phyloP scores from a whole-genome alignment of 2,113 vertebrate species.

The Gnathonemus longibarbis region DNA sequence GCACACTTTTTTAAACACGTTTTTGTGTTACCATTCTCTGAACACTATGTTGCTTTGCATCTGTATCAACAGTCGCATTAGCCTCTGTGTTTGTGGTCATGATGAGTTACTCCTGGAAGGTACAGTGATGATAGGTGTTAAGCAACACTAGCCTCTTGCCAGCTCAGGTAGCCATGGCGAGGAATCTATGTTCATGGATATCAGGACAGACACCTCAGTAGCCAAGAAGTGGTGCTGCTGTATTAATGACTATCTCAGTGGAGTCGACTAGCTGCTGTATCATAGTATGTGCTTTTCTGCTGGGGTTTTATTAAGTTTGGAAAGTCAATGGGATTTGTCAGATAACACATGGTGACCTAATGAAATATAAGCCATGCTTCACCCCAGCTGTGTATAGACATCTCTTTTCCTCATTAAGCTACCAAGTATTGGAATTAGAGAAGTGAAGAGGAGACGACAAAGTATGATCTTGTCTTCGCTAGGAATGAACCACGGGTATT shows the following conservation, averaged over 20 bases:
- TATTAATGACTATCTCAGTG: neutral
- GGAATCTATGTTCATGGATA: neutral
- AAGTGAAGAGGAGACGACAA: neutral
- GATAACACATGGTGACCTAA: neutral
- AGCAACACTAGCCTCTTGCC: neutral
- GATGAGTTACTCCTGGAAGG: neutral
- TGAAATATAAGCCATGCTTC: neutral
- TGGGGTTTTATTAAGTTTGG: neutral
- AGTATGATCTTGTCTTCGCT: neutral
- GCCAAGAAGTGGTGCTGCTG: neutral
- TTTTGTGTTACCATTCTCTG: neutral
- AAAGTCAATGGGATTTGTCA: neutral
- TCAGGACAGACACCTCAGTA: neutral
- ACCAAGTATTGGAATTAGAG: neutral
- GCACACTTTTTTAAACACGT: neutral
- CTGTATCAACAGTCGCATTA: too few relatives aligned
- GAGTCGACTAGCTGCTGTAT: neutral
- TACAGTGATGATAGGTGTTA: neutral
- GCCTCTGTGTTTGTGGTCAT: neutral
- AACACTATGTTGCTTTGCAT: neutral
- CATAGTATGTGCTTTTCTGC: neutral
- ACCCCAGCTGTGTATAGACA: neutral
- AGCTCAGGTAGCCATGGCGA: neutral
- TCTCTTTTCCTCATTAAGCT: neutral
- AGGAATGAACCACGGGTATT: neutral